phyloP scores from a whole-genome alignment of 2,888 invertebrate species.

The Cryptus viduatorius region DNA sequence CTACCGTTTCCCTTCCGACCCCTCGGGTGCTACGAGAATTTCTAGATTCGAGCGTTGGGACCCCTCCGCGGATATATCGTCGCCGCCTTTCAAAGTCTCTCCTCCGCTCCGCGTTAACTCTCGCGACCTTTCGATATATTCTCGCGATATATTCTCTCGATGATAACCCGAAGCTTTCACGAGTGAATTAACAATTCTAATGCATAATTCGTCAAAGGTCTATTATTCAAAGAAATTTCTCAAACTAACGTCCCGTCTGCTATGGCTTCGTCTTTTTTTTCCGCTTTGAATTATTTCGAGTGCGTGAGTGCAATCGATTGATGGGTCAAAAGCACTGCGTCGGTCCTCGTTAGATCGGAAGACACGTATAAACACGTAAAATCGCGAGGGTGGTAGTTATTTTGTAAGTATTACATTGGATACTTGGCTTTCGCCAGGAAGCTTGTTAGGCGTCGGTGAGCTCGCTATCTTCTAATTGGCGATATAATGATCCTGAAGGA shows the following conservation, averaged over 20 bases:
- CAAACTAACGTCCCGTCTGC: not conserved
- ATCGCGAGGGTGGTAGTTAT: not conserved
- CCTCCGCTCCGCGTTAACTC: constrained; percentile 4
- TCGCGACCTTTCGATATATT: constrained; percentile 23
- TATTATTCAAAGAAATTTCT: constrained; percentile 37
- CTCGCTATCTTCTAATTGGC: constrained; percentile 85
- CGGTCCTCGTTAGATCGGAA: constrained; percentile 3
- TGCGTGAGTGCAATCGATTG: not conserved
- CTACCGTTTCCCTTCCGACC: constrained; percentile 49
- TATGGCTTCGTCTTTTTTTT: not conserved
- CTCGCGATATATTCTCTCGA: constrained; percentile 33
- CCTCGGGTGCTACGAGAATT: constrained; percentile 72
- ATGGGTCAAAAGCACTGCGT: too few relatives aligned
- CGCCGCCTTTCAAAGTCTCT: constrained; percentile 56
- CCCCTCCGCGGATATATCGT: constrained; percentile 68
- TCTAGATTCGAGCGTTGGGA: constrained; percentile 71
- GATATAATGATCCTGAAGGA: constrained; percentile 85
- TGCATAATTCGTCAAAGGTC: constrained; percentile 38
- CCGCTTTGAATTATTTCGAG: constrained; percentile 33
- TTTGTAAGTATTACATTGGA: constrained; percentile 23
- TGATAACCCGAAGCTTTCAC: constrained; percentile 1
- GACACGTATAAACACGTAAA: not conserved
- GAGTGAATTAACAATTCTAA: constrained; percentile 51
- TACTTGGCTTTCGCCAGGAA: constrained; percentile 76
- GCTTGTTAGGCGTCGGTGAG: constrained; percentile 84